Base-by-base conservation (phyloP, 1,140 invertebrate genomes). In the Drosophila kurseongensis region DNA sequence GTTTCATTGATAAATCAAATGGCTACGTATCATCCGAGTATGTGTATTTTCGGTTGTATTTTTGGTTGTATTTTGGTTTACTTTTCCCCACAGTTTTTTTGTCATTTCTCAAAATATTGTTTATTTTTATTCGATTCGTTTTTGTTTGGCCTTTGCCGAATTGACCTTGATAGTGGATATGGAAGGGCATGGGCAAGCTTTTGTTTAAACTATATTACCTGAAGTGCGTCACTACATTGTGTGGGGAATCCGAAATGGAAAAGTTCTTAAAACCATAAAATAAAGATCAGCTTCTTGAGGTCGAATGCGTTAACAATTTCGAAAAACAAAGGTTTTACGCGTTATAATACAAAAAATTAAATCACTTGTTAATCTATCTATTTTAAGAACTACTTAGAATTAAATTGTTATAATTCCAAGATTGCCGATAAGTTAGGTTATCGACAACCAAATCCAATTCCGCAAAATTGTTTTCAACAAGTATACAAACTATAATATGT, bases 1-100 rank as follows among this genome's bases (percentile, higher is more conserved):
- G 72, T 88, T 86, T 86, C 83, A 86, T 86, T 86, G 83, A 86
- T 88, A 81, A 88, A 82, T 86, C 77, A 66, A 78, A 86, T 72
- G 77, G 61, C 66, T 44, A 51, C 48, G 38, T 61, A 60, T 48
- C 60, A 38, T 40, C 48, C 47, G 45, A 71, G 59, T 84, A 40
- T 75, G 42, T 62, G 42, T 56, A 47, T 67, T 44, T 75, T 79
- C 29, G 58, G 51, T 69, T 80, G 44, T 62, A 56, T 78, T 66
- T 69, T 29, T 9, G 7, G 16, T 36, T 67, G 29, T 32, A 32
- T 32, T 32, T 32, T 32, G 6, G 29, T 7, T 32, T 32, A 7
- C 7, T 6, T 32, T 32, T 32, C 2, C 7, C 2, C 7, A n/a
- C 7, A 0, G 29, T 32, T 32, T 1, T 52, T 32, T 55, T 55